Evolutionary conservation across 2,113 vertebrate genomes (phyloP).

Genomic region (Chiloscyllium plagiosum): DNA sequence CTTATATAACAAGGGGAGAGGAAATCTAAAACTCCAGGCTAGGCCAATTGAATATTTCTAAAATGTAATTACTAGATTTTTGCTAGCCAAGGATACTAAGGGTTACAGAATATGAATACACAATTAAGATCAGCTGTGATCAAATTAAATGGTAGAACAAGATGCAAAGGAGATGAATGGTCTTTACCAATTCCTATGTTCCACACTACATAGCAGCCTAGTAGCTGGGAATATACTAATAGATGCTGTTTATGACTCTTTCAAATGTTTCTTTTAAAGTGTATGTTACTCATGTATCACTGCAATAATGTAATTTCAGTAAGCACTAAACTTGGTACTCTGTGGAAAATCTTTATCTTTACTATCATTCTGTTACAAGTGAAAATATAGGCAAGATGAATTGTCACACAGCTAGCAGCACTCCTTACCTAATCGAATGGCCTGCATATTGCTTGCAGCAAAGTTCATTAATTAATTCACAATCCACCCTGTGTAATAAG

Average conservation of each 20-base stretch:
- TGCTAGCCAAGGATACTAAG: too few relatives aligned
- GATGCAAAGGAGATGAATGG: background rate
- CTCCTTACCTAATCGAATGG: constrained; percentile 56
- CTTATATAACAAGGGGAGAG: background rate
- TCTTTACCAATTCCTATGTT: background rate
- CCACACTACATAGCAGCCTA: background rate
- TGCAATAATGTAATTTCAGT: background rate
- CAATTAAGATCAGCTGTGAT: background rate
- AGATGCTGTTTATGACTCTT: background rate
- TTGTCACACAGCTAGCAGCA: background rate
- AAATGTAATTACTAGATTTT: background rate
- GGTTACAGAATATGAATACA: background rate
- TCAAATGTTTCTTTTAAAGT: background rate
- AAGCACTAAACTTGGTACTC: background rate
- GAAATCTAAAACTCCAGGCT: background rate
- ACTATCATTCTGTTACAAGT: background rate
- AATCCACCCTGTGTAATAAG: constrained; percentile 56
- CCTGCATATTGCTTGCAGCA: constrained; percentile 64
- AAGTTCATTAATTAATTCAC: constrained; percentile 67
- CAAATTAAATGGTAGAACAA: background rate
- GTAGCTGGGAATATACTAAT: background rate
- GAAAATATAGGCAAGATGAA: background rate
- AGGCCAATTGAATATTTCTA: background rate
- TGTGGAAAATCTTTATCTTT: background rate
- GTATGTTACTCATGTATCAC: background rate